A percentile compares a stretch with the other conserved stretches of the same genome.
phyloP scores from a whole-genome alignment of 2,888 invertebrate genomes.

The Drosophila histrio region DNA sequence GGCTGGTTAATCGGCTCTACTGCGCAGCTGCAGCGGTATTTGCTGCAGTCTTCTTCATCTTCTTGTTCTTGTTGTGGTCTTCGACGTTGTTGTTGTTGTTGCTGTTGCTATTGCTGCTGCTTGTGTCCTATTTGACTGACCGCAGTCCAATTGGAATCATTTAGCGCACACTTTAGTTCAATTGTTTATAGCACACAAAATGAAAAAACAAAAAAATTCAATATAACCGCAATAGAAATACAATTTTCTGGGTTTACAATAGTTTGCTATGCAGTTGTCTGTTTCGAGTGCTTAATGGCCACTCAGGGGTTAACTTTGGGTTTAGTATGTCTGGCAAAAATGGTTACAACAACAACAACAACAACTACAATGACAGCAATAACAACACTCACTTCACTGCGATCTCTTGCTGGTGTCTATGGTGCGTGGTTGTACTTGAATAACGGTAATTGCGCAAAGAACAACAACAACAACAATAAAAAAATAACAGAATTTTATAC shows the following conservation, averaged over 20 bases:
- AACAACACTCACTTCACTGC: conserved; percentile 74
- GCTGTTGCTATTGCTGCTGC: neutral
- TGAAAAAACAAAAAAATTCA: conserved; percentile 37
- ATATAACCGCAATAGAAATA: conserved; percentile 20
- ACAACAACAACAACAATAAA: conserved; percentile 44
- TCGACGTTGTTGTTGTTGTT: neutral
- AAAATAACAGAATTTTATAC: conserved; percentile 49
- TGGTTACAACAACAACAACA: neutral
- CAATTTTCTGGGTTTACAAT: conserved; percentile 3
- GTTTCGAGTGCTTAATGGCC: conserved; percentile 17
- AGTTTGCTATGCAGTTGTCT: conserved; percentile 27
- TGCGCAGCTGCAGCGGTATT: conserved; percentile 35
- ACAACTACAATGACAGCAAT: conserved; percentile 14
- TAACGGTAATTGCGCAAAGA: conserved; percentile 68
- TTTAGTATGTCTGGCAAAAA: conserved; percentile 7
- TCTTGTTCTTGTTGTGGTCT: neutral
- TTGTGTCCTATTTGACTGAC: conserved; percentile 29
- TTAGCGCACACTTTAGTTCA: conserved; percentile 28
- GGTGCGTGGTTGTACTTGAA: conserved; percentile 30
- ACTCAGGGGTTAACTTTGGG: conserved; percentile 33
- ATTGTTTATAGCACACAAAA: conserved; percentile 30
- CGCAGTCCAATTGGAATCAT: conserved; percentile 35
- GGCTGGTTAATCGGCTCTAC: conserved; percentile 67
- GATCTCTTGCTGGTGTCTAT: conserved; percentile 32
- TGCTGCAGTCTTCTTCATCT: conserved; percentile 12